Evolutionary conservation across 2,113 vertebrate species (phyloP).

Genomic region (Laterallus jamaicensis): DNA sequence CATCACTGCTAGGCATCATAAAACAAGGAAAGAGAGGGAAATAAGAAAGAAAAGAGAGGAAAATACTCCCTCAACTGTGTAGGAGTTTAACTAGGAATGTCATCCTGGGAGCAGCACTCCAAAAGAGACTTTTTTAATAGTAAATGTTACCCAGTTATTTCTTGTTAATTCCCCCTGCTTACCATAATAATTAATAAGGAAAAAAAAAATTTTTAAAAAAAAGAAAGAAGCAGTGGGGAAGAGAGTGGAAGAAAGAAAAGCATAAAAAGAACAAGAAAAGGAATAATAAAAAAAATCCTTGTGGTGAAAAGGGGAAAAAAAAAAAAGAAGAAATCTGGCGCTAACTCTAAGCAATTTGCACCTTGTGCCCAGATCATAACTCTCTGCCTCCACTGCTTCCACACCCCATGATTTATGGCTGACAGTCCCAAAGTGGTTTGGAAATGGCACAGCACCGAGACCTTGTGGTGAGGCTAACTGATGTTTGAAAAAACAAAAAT

Average conservation of each 20-base stretch:
- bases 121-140: neutral
- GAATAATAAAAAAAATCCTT: neutral
- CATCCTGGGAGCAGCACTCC: neutral
- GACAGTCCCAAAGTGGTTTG: conserved; percentile 54
- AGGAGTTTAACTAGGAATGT: neutral
- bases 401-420: conserved; percentile 55
- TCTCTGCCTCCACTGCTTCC: conserved; percentile 34
- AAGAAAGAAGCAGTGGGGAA: neutral
- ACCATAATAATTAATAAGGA: neutral
- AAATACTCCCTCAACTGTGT: neutral
- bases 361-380: conserved; percentile 61
- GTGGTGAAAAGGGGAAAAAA: neutral
- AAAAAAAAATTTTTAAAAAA: neutral
- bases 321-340: neutral
- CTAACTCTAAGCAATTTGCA: conserved; percentile 67
- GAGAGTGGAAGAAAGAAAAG: neutral
- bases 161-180: neutral
- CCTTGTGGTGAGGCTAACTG: conserved; percentile 59
- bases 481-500: conserved; percentile 56
- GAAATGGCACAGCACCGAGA: conserved; percentile 51
- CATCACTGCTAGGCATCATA: neutral
- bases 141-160: neutral
- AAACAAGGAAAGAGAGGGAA: neutral
- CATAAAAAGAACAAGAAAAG: neutral
- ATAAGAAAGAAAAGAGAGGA: neutral